These are phyloP conservation scores for Lasioglossum pauxillum DNA, from an alignment of 2,888 invertebrate species.

Conservation along the genomic window DNA sequence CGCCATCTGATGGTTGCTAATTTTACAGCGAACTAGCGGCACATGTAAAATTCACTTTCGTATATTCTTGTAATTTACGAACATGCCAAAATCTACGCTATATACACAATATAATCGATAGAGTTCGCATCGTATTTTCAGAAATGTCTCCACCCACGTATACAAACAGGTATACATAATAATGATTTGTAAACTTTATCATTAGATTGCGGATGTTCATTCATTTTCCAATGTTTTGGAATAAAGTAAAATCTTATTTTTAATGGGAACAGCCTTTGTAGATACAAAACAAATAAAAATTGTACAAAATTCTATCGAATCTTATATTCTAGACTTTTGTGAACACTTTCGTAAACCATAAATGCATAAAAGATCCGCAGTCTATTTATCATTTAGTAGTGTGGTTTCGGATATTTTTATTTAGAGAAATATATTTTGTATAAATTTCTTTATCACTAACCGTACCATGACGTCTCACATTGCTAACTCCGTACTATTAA, in stretches of 20 bases:
- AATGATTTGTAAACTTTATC: background rate
- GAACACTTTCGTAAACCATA: too few species aligned
- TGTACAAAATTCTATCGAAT: too few species aligned
- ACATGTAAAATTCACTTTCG: constrained; percentile 22
- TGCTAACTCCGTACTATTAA: background rate
- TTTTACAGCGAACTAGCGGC: constrained; percentile 34
- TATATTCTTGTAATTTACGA: background rate
- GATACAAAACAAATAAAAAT: too few species aligned
- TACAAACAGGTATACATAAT: background rate
- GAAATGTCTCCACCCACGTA: background rate
- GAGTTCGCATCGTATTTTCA: background rate
- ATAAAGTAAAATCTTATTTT: too few species aligned
- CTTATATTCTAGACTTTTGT: too few species aligned
- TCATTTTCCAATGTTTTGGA: too few species aligned
- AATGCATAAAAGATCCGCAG: too few species aligned
- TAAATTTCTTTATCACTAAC: background rate
- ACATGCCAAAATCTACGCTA: background rate
- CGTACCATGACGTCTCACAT: too few species aligned
- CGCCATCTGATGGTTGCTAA: constrained; percentile 48
- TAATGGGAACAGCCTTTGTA: too few species aligned
- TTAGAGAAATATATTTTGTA: background rate
- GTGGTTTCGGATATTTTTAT: background rate
- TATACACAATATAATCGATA: background rate
- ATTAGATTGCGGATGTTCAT: too few species aligned
- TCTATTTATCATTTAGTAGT: background rate